Base-by-base conservation (phyloP, 1,140 invertebrate species). In the Hycleus cichorii region DNA sequence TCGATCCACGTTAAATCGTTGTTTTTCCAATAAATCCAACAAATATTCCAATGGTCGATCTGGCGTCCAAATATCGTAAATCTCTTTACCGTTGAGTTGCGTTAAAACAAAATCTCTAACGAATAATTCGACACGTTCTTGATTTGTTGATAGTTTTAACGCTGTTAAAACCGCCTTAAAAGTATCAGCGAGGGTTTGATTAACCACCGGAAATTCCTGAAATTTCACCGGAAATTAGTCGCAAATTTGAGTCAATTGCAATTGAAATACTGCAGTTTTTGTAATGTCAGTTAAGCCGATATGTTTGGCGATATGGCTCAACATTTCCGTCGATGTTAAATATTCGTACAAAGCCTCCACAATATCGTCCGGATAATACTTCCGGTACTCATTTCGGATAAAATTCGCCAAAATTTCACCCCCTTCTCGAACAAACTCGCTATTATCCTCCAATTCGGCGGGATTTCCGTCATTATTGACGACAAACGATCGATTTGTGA, bases 281-380 rank as follows among this genome's bases (percentile, higher is more conserved):
- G 95, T 86, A 5, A 96, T 76, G 72, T 96, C 92, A 70, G 81
- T 87, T 25, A 86, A 81, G 12, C 93, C 93, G 63, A 97, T 76
- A 65, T 89, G 79, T 5, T 66, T 72, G 7, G 85, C 83, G 40
- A 93, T 79, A 71, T 88, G 72, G 6, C 86, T 78, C 5, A 96
- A 69, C 27, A 81, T 78, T 60, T 84, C 77, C 40, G 83, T 80
- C 46, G 81, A 82, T 11, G 84, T 74, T 39, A 96, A 76, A 72
- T 87, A 83, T 24, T 85, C 76, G 45, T 76, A 68, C 4, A 94
- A 70, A 42, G 79, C 77, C 49, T 83, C 81, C 45, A 77, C 73
- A 10, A 82, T 79, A 71, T 88, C 84, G 60, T 83, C 74, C 10
- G 91, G 91, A 57, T 90, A 81, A 58, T 79, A 80, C 32, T 90